Conservation (phyloP, 2,888 invertebrate genomes). For the Seladonia tumulorum region DNA sequence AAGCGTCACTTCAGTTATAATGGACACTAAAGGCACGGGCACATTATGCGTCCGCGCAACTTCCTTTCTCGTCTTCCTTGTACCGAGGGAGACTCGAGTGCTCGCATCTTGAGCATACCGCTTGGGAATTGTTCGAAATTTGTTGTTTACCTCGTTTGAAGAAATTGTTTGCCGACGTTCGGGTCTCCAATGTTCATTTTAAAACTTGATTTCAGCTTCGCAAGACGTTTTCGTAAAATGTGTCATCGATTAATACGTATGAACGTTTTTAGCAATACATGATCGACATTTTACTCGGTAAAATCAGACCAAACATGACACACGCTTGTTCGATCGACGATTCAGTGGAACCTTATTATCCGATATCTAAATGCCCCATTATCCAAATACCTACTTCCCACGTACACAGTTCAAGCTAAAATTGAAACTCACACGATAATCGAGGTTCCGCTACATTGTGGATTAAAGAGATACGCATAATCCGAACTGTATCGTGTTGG, state of each 20-base stretch:
- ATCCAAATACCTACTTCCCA: not conserved
- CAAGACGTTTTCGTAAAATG: not conserved
- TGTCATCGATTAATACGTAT: too few relatives aligned
- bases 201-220: too few relatives aligned
- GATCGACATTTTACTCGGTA: too few relatives aligned
- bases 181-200: not conserved
- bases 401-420: not conserved
- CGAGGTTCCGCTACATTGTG: not conserved
- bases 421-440: not conserved
- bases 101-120: not conserved
- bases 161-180: not conserved
- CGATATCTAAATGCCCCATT: not conserved
- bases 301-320: too few relatives aligned
- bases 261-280: too few relatives aligned
- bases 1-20: constrained; percentile 12
- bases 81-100: not conserved
- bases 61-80: constrained; percentile 1
- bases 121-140: not conserved
- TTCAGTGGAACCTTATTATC: too few relatives aligned
- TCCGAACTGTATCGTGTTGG: too few relatives aligned
- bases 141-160: not conserved
- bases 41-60: constrained; percentile 5
- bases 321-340: too few relatives aligned
- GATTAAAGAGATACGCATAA: not conserved
- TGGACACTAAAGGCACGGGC: not conserved